These are phyloP conservation scores for Microctonus brassicae DNA, from an alignment of 2,888 invertebrate species.

Conservation along the genomic window DNA sequence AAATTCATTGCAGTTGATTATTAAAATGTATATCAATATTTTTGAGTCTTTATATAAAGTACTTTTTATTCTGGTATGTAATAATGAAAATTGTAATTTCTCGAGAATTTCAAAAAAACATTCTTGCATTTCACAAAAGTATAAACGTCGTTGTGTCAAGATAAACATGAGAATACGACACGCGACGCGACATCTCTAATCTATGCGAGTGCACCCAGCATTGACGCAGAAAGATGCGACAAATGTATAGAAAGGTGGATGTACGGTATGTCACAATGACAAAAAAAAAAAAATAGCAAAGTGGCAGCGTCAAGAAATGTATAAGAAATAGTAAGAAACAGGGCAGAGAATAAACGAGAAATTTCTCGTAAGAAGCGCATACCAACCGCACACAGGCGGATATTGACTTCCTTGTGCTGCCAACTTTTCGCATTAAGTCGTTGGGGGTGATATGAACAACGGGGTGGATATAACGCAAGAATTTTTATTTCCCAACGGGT, in stretches of 20 bases:
- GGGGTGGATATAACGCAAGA: slow-evolving; percentile 42
- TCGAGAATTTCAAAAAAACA: background rate
- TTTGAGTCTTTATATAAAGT: background rate
- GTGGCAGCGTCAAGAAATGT: background rate
- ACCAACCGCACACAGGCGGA: slow-evolving; percentile 36
- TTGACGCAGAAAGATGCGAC: slow-evolving; percentile 3
- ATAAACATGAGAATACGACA: background rate
- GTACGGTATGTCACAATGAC: background rate
- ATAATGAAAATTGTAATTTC: background rate
- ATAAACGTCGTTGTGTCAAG: background rate
- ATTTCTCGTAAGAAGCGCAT: slow-evolving; percentile 39
- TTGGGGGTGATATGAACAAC: slow-evolving; percentile 42
- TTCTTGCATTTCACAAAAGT: background rate
- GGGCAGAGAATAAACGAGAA: slow-evolving; percentile 29
- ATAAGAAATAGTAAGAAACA: background rate
- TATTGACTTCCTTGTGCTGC: slow-evolving; percentile 44
- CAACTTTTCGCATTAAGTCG: slow-evolving; percentile 53
- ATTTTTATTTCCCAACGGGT: slow-evolving; percentile 49
- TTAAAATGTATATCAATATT: background rate
- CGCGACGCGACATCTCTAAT: slow-evolving; percentile 2
- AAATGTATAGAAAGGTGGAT: background rate
- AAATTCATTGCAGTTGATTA: background rate
- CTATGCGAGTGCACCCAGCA: background rate
- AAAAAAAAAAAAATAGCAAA: background rate
- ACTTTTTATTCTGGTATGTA: background rate